Evolutionary conservation across 2,113 vertebrate species (phyloP).

Genomic region (Parotia lawesii): DNA sequence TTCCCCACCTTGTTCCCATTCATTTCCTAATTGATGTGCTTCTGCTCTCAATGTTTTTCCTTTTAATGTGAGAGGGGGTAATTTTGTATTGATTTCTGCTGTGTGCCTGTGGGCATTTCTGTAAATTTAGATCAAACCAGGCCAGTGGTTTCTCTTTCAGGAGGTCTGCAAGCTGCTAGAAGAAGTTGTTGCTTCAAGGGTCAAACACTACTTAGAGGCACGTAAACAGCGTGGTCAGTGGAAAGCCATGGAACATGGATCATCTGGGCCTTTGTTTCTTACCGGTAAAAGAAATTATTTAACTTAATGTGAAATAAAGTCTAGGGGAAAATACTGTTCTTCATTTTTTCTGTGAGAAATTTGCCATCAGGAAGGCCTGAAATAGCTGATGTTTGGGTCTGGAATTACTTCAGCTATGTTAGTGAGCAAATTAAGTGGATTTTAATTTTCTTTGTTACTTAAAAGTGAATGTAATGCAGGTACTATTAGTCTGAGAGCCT

Average conservation of each 20-base stretch:
- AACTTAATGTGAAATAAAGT: background rate
- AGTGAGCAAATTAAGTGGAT: background rate
- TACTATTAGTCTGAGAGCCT: background rate
- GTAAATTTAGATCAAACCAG: background rate
- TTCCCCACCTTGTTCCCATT: background rate
- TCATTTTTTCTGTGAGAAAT: background rate
- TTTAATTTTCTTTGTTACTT: background rate
- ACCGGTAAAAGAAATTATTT: slow-evolving; percentile 77
- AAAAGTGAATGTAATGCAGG: background rate
- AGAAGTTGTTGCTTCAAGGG: slow-evolving; percentile 82
- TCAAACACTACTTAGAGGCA: slow-evolving; percentile 76
- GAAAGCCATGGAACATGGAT: slow-evolving; percentile 71
- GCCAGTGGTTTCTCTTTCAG: slow-evolving; percentile 65
- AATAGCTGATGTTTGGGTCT: background rate
- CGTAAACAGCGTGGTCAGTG: slow-evolving; percentile 66
- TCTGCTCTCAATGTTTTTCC: background rate
- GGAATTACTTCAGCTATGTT: background rate
- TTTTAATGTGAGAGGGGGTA: background rate
- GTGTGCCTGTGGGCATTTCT: background rate
- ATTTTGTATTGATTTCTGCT: background rate
- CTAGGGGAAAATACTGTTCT: background rate
- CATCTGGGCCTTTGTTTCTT: slow-evolving; percentile 76
- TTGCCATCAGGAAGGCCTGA: background rate
- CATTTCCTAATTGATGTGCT: background rate
- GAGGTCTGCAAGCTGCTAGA: slow-evolving; percentile 82